These are phyloP conservation scores for Phyllotis vaccarum DNA, from an alignment of 2,797 vertebrate genomes.

Conservation along the genomic window DNA sequence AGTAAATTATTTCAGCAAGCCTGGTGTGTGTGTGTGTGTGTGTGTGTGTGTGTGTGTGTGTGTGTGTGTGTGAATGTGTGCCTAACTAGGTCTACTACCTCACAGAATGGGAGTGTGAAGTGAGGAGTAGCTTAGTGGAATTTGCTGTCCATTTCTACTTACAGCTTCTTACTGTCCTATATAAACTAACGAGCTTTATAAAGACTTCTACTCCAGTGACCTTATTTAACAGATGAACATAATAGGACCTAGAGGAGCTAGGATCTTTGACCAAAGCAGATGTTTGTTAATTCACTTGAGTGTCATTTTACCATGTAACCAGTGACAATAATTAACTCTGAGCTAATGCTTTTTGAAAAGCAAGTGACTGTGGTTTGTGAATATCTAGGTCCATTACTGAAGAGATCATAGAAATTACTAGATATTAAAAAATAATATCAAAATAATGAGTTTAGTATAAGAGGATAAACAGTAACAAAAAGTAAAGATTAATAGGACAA, in stretches of 20 bases:
- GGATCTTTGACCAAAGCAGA: constrained; percentile 49
- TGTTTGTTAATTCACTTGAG: constrained; percentile 29
- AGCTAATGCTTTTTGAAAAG: background rate
- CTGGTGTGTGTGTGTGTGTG: background rate
- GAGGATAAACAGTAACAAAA: background rate
- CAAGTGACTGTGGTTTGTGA: background rate
- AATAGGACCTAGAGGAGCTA: constrained; percentile 6
- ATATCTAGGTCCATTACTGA: background rate
- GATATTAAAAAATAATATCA: background rate
- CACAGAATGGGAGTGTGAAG: background rate
- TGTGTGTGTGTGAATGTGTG: background rate
- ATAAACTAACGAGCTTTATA: background rate
- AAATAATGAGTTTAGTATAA: background rate
- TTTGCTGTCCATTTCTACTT: constrained; percentile 26
- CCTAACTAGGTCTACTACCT: background rate
- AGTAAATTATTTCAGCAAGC: constrained; percentile 13
- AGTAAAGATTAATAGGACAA: background rate
- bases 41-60: no score
- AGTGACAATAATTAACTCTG: background rate
- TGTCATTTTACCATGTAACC: background rate
- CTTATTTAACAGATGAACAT: constrained; percentile 34
- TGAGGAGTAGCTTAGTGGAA: background rate
- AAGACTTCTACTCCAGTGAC: background rate
- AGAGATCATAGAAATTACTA: background rate
- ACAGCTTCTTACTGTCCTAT: background rate